Conservation (phyloP, 2,888 invertebrate species). For the Cosmia pyralina region DNA sequence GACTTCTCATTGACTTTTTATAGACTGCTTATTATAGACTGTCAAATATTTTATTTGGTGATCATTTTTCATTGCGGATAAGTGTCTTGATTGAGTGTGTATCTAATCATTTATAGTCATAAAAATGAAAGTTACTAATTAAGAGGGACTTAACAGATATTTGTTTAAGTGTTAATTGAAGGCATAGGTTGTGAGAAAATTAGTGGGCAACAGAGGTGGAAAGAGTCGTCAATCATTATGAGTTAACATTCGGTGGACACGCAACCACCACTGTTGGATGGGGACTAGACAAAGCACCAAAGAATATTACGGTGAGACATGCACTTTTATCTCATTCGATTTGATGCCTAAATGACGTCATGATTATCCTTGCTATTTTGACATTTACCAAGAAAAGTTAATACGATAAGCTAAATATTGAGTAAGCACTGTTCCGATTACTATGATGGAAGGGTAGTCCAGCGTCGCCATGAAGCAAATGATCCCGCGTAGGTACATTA, state of each 20-base stretch:
- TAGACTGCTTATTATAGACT: slow-evolving; percentile 58
- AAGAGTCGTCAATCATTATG: slow-evolving; percentile 78
- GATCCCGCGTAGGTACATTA: slow-evolving; percentile 56
- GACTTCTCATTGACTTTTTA: slow-evolving; percentile 70
- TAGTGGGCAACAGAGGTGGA: slow-evolving; percentile 70
- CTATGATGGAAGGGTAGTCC: not conserved
- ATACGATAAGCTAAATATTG: not conserved
- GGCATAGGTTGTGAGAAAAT: slow-evolving; percentile 73
- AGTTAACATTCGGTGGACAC: slow-evolving; percentile 73
- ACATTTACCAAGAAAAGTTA: not conserved
- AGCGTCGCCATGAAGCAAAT: slow-evolving; percentile 1
- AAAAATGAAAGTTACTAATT: slow-evolving; percentile 70
- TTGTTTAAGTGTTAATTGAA: slow-evolving; percentile 80
- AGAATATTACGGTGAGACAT: slow-evolving; percentile 49
- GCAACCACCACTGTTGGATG: slow-evolving; percentile 62
- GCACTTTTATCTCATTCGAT: not conserved
- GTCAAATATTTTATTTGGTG: slow-evolving; percentile 59
- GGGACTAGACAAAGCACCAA: slow-evolving; percentile 47
- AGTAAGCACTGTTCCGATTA: not conserved
- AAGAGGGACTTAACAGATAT: slow-evolving; percentile 72
- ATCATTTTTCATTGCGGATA: slow-evolving; percentile 50
- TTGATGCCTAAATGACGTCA: not conserved
- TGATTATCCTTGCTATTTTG: not conserved
- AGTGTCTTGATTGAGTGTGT: slow-evolving; percentile 63
- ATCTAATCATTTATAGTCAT: slow-evolving; percentile 65